phyloP scores from a whole-genome alignment of 2,797 vertebrate genomes.

The Dallia pectoralis region DNA sequence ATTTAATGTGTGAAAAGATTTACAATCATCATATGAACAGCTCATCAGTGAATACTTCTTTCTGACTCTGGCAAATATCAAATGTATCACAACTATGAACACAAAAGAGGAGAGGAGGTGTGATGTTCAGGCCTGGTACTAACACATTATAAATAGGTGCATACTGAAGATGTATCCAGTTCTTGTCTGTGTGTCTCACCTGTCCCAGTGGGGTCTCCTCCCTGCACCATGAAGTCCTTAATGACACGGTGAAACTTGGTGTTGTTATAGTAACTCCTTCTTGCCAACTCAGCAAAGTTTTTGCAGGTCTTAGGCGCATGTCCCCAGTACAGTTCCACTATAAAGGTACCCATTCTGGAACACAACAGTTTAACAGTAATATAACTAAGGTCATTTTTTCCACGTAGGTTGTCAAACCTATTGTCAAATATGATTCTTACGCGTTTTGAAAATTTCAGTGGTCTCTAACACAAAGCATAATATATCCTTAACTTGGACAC shows the following conservation, averaged over 20 bases:
- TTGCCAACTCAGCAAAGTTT: constrained; percentile 89
- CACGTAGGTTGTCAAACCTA: not conserved
- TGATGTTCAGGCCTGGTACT: not conserved
- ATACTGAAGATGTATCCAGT: not conserved
- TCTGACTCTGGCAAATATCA: not conserved
- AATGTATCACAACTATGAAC: not conserved
- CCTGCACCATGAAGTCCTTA: constrained; percentile 95
- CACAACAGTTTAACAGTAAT: not conserved
- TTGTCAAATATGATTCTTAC: too few relatives aligned
- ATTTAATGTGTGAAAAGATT: not conserved
- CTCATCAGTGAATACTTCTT: not conserved
- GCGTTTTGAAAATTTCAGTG: too few relatives aligned
- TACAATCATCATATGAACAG: not conserved
- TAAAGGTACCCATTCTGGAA: constrained; percentile 84
- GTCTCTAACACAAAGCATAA: too few relatives aligned
- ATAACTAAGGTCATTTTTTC: not conserved
- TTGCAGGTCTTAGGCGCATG: constrained; percentile 91
- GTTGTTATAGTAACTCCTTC: constrained; percentile 90
- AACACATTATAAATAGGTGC: not conserved
- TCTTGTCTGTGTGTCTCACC: constrained; percentile 62
- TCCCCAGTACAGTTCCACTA: constrained; percentile 91
- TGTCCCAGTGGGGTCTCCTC: constrained; percentile 89
- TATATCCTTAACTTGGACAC: too few relatives aligned
- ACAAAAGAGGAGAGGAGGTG: not conserved
- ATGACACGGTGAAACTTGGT: constrained; percentile 93